Conservation (phyloP, 1,140 invertebrate species). For the Drosophila melanogaster region DNA sequence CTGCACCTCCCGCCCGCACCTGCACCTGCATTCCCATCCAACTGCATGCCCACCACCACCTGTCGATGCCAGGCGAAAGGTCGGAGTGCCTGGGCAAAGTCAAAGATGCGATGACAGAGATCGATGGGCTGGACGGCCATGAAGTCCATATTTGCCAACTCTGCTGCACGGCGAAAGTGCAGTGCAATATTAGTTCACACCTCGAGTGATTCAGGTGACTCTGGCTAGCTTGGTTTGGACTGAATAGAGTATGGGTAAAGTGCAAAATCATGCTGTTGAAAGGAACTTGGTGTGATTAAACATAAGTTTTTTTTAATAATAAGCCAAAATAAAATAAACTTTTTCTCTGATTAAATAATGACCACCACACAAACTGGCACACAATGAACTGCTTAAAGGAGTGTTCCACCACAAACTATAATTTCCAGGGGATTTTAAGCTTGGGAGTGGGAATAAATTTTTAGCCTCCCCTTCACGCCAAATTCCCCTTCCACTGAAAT, state of each 20-base stretch:
- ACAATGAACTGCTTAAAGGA: conserved; percentile 1
- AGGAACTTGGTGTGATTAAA: too few relatives aligned
- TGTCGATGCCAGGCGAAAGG: conserved; percentile 48
- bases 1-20: background rate
- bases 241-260: background rate
- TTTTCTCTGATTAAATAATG: background rate
- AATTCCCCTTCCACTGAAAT: background rate
- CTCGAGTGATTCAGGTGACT: background rate
- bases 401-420: background rate
- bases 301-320: too few relatives aligned
- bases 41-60: conserved; percentile 1
- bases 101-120: conserved; percentile 60
- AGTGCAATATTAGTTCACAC: background rate
- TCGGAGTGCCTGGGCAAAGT: conserved; percentile 28
- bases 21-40: background rate
- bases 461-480: background rate
- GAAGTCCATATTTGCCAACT: conserved; percentile 19
- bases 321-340: too few relatives aligned
- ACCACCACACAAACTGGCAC: background rate
- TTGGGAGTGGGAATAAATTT: conserved; percentile 1
- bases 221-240: background rate
- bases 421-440: conserved; percentile 14
- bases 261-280: too few relatives aligned
- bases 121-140: conserved; percentile 43
- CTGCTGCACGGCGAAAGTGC: background rate